A percentile compares a stretch with the other conserved stretches of the same genome.
Conservation (phyloP, 2,888 invertebrate species). For the Platerodrilus igneus region DNA sequence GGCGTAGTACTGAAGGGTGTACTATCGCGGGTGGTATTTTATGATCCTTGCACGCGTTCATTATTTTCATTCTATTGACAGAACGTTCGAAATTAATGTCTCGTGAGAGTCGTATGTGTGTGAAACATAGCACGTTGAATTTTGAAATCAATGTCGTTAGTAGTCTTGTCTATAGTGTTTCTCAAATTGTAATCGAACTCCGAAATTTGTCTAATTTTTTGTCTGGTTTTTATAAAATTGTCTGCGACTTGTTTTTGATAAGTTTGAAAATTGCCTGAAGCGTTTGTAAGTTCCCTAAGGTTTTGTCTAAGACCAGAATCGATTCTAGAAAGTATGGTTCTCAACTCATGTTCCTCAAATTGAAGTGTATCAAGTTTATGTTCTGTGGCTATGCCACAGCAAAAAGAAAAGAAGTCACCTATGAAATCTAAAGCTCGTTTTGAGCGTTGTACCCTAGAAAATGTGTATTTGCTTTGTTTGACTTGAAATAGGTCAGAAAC, state of each 20-base stretch:
- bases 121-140: no score
- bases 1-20: constrained; percentile 10
- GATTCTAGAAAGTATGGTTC: constrained; percentile 6
- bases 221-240: constrained; percentile 5
- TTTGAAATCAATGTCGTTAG: no score
- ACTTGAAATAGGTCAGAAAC: background rate
- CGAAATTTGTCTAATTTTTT: no score
- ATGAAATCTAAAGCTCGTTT: constrained; percentile 12
- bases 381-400: constrained; percentile 11
- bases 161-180: no score
- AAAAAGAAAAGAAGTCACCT: constrained; percentile 10
- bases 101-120: no score
- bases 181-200: no score
- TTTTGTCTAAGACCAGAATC: constrained; percentile 5
- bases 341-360: constrained; percentile 3
- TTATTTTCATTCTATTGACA: constrained; percentile 9
- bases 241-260: constrained; percentile 5
- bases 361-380: constrained; percentile 7
- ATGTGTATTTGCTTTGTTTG: no score
- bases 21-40: constrained; percentile 18
- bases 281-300: constrained; percentile 1
- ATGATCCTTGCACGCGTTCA: constrained; percentile 20
- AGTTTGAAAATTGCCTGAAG: constrained; percentile 8
- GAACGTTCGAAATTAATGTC: no score
- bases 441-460: no score